Conservation (phyloP, 2,888 invertebrate genomes). For the Carcina quercana region DNA sequence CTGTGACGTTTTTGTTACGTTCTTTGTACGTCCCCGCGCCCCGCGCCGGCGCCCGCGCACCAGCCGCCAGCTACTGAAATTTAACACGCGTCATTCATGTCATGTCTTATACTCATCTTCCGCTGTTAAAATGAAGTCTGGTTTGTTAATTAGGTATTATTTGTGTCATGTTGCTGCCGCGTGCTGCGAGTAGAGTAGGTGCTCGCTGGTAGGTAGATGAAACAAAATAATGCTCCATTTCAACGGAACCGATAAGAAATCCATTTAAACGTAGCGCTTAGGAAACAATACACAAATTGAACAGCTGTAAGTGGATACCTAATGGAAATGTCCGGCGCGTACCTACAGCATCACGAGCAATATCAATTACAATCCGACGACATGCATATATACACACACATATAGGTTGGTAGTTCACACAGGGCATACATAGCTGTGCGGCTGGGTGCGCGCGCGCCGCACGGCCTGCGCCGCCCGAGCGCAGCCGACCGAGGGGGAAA, state of each 20-base stretch:
- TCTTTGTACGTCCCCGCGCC: slow-evolving; percentile 4
- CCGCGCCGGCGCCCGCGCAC: too few species aligned
- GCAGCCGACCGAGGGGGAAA: slow-evolving; percentile 66
- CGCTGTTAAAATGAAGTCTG: too few species aligned
- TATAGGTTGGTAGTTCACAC: slow-evolving; percentile 1
- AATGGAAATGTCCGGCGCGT: slow-evolving; percentile 42
- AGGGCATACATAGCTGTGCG: slow-evolving; percentile 28
- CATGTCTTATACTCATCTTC: too few species aligned
- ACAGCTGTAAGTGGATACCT: slow-evolving; percentile 11
- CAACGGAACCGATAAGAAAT: too few species aligned
- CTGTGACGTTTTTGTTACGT: slow-evolving; percentile 30
- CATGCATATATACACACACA: slow-evolving; percentile 10
- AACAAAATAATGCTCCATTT: too few species aligned
- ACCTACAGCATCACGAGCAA: too few species aligned
- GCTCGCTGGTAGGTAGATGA: too few species aligned
- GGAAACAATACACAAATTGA: slow-evolving; percentile 14
- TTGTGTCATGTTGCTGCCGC: slow-evolving; percentile 10
- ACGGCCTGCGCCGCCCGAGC: slow-evolving; percentile 56
- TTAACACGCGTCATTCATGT: too few species aligned
- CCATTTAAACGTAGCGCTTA: too few species aligned
- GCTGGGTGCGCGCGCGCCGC: slow-evolving; percentile 24
- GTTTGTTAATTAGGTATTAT: too few species aligned
- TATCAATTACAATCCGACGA: slow-evolving; percentile 48
- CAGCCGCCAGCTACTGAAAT: too few species aligned
- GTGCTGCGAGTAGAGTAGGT: too few species aligned